A percentile compares a stretch with the other conserved stretches of the same genome.
These are phyloP conservation scores for Empidonax traillii DNA, from an alignment of 2,113 vertebrate species.

Conservation along the genomic window DNA sequence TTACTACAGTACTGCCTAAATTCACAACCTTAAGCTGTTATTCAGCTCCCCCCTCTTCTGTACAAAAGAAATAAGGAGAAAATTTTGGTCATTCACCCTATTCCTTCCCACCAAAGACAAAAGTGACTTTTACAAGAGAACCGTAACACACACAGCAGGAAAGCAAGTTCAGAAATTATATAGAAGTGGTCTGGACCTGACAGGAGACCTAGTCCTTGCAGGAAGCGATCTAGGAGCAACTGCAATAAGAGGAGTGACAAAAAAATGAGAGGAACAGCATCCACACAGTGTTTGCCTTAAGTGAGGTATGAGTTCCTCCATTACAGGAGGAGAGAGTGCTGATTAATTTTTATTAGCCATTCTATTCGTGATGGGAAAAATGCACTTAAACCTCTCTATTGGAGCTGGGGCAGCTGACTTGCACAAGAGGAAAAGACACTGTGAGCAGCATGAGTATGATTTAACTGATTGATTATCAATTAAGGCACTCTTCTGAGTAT, in stretches of 20 bases:
- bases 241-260: background rate
- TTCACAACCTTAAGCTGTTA: background rate
- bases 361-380: background rate
- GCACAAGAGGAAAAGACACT: background rate
- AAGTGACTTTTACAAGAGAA: background rate
- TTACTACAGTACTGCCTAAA: background rate
- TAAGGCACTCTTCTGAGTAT: slow-evolving; percentile 18
- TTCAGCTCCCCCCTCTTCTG: background rate
- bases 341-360: background rate
- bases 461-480: slow-evolving; percentile 42
- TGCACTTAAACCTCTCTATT: background rate
- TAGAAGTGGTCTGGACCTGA: background rate
- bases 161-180: background rate
- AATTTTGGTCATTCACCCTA: background rate
- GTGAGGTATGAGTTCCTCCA: background rate
- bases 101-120: background rate
- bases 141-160: background rate
- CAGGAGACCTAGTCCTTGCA: background rate
- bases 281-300: background rate
- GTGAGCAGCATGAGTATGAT: background rate
- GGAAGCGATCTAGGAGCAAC: background rate
- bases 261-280: background rate
- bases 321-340: background rate
- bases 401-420: background rate
- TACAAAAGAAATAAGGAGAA: background rate